Conservation (phyloP, 2,888 invertebrate genomes). For the Heliconius erato region DNA sequence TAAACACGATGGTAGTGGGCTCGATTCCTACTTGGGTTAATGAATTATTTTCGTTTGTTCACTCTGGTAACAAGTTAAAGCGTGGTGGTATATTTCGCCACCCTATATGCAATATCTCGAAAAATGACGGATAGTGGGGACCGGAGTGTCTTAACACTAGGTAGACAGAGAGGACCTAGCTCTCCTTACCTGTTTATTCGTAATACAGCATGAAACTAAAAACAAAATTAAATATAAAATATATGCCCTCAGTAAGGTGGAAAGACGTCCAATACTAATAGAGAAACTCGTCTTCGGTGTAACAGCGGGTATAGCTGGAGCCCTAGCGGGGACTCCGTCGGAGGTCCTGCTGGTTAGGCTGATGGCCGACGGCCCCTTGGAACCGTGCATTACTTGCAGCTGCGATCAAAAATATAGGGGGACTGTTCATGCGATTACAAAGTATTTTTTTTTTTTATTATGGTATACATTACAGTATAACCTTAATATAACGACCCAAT, state of each 20-base stretch:
- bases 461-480: no score
- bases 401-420: constrained; percentile 94
- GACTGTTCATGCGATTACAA: constrained; percentile 90
- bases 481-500: no score
- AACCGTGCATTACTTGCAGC: constrained; percentile 76
- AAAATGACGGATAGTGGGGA: background rate
- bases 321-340: constrained; percentile 97
- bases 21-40: no score
- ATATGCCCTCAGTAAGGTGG: constrained; percentile 26
- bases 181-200: no score
- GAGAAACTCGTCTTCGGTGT: constrained; percentile 93
- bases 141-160: background rate
- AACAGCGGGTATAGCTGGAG: constrained; percentile 92
- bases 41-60: no score
- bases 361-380: constrained; percentile 93
- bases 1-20: no score
- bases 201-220: background rate
- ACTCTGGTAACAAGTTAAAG: no score
- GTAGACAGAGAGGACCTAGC: no score
- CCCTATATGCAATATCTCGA: no score
- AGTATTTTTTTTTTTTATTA: constrained; percentile 50
- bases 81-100: no score
- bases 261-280: constrained; percentile 87
- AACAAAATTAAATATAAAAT: background rate
- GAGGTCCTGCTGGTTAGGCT: constrained; percentile 97